Base-by-base conservation (phyloP, 2,888 invertebrate genomes). In the Nymphalis urticae region DNA sequence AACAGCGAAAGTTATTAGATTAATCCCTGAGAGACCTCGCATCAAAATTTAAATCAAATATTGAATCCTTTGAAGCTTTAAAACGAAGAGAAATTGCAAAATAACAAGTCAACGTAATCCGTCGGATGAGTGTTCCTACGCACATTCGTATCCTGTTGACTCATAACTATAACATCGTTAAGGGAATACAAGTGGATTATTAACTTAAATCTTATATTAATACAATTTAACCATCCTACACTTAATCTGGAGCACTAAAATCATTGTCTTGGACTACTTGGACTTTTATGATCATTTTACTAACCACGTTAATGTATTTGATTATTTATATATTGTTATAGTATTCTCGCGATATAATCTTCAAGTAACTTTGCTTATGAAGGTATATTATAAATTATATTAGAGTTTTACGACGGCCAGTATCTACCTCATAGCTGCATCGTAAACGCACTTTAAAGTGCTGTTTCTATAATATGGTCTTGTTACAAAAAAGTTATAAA, bases 131-230 rank as follows among this genome's bases (percentile, higher is more conserved):
- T 60, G 72, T 64, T 63, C 72, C 74, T 72, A 75, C 74, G 69
- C 68, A 56, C 71, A 50, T 71, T 56, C 58, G 60, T 74, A 75
- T 75, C 74, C 75, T 71, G 75, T 74, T 75, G 74, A 75, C 67
- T 75, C 75, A 75, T 66, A 71, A 62, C 64, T 32, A 62, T 69
- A 71, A 71, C 69, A 71, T 69, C 69, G 58, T 48, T 62, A 61
- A 65, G 71, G 64, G 67, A 62, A 66, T 60, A 48, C 48, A 54
- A 69, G 62, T 54, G 50, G 61, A 42, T 63, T 66, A 66, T 70
- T 63, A 62, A 66, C 62, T 62, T 63, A 70, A 70, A 63, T 66
- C 63, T 48, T 51, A 53, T 36, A 36, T 66, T 48, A 63, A 42
- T 42, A 36, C 27, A 58, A 27, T 56, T 56, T 56, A 1, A 56